phyloP scores from a whole-genome alignment of 2,797 vertebrate species.

The Aphelocoma californica region DNA sequence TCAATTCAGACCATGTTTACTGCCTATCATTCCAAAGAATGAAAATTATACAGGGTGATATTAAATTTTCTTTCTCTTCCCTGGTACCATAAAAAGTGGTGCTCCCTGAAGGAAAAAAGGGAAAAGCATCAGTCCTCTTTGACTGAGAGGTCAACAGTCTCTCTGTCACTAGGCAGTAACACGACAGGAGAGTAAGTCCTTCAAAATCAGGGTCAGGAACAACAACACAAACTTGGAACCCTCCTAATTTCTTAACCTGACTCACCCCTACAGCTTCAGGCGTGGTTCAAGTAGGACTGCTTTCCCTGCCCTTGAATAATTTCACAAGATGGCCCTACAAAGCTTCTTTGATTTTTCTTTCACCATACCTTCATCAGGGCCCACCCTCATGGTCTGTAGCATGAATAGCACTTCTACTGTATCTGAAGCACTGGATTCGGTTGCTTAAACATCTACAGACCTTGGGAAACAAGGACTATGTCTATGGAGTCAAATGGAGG shows the following conservation, averaged over 20 bases:
- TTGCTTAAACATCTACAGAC: not conserved
- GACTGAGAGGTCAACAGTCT: not conserved
- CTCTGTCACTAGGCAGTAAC: not conserved
- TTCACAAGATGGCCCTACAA: not conserved
- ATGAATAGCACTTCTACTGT: not conserved
- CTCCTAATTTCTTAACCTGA: not conserved
- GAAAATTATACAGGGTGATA: not conserved
- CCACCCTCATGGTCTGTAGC: not conserved
- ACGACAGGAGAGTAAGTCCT: not conserved
- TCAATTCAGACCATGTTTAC: not conserved
- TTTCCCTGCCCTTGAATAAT: not conserved
- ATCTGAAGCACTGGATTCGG: not conserved
- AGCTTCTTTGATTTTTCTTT: not conserved
- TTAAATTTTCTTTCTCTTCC: not conserved
- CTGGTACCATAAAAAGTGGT: not conserved
- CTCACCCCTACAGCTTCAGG: not conserved
- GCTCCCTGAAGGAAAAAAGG: not conserved
- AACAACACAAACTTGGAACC: not conserved
- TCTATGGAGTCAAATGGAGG: not conserved
- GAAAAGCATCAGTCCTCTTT: not conserved
- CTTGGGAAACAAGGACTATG: not conserved
- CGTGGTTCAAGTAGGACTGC: not conserved
- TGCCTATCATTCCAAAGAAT: not conserved
- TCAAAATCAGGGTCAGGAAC: not conserved
- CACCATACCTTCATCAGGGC: not conserved